Evolutionary conservation across 2,113 vertebrate genomes (phyloP), one percentile per base, ranked within the genome.

Genomic region (Pollachius pollachius): DNA sequence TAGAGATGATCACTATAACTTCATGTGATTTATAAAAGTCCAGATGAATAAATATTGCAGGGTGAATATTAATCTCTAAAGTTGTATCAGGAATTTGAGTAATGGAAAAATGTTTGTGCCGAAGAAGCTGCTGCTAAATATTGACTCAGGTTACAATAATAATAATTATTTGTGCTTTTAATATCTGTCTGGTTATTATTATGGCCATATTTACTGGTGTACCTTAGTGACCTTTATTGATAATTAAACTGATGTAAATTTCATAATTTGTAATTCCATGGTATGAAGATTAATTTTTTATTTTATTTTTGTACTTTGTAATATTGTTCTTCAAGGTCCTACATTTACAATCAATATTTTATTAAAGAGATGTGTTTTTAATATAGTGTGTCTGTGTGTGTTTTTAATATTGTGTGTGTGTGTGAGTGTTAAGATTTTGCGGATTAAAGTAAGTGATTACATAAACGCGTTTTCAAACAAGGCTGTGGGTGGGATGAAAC

Each of bases 231-330:
- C 1, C 41, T 12, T 9, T 48, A 48, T 48, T 13, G 8, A 13
- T 48, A 9, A 48, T 48, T 48, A 48, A 48, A 48, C 8, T 6
- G 30, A 34, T 34, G 30, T 4, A 8, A 48, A 48, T 48, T 48
- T 9, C 8, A 48, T 7, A 48, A 12, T 48, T 9, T 48, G 12
- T 41, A 41, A 9, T 48, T 2, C 2, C 6, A 48, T 11, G n/a
- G 62, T 66, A 23, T 62, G 8, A 73, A 72, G 23, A 69, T 11
- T 72, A 69, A 15, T 15, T 58, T 82, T 61, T 88, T 2, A 5
- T 34, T 34, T 5, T 34, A 87, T 90, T 88, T 88, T 86, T 84
- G 16, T 77, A 83, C 71, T 61, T 0, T 59, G 65, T 72, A 69
- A 78, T 71, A 9, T 34, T 59, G 58, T 27, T 12, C 15, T 78